Evolutionary conservation across 2,888 invertebrate species (phyloP).

Genomic region (Ornithoptera priamus): DNA sequence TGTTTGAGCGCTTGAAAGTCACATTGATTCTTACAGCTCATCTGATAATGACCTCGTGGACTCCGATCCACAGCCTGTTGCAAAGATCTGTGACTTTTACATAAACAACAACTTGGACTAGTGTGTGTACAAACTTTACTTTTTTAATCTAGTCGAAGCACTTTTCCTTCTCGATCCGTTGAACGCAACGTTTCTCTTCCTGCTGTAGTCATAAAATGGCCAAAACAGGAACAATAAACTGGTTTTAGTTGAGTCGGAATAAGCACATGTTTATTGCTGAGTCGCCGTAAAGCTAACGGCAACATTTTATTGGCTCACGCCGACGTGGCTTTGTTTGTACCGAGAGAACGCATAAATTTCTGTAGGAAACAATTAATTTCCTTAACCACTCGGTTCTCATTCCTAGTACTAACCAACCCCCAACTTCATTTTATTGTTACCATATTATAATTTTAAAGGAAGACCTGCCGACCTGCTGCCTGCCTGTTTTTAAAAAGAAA

Average conservation of each 20-base stretch:
- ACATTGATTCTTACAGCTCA: too few relatives aligned
- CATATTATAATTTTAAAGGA: neutral
- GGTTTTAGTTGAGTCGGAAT: conserved; percentile 16
- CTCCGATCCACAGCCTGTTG: too few relatives aligned
- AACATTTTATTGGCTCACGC: conserved; percentile 21
- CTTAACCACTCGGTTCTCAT: conserved; percentile 15
- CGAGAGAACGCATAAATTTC: conserved; percentile 13
- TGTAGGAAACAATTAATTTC: conserved; percentile 20
- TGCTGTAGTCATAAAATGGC: conserved; percentile 12
- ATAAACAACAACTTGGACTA: too few relatives aligned
- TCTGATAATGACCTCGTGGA: too few relatives aligned
- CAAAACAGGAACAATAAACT: conserved; percentile 23
- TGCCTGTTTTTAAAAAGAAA: too few relatives aligned
- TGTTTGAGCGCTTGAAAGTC: too few relatives aligned
- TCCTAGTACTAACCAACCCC: neutral
- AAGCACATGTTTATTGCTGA: conserved; percentile 27
- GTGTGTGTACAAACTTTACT: neutral
- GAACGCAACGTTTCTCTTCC: neutral
- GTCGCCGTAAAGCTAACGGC: conserved; percentile 17
- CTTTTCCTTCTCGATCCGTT: neutral
- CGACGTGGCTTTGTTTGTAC: conserved; percentile 21
- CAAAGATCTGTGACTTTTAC: too few relatives aligned
- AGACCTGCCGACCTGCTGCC: too few relatives aligned
- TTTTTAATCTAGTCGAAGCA: neutral
- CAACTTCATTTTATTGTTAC: neutral